A percentile compares a stretch with the other conserved stretches of the same genome.
Evolutionary conservation across 2,888 invertebrate genomes (phyloP).

Genomic region (Cataglyphis rosenhaueri): DNA sequence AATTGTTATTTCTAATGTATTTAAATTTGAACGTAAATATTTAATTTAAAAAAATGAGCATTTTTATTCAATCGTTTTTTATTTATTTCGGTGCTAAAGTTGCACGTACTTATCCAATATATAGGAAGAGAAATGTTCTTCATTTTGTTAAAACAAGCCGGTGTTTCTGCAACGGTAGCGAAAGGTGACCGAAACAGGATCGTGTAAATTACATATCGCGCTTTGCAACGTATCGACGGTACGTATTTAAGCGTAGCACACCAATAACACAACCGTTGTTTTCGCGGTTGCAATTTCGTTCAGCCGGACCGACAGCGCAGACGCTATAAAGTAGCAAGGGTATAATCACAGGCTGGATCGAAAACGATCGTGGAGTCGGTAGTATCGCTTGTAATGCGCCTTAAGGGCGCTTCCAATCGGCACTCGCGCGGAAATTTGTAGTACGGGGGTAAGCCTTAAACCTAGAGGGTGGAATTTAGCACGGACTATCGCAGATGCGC

Average conservation of each 20-base stretch:
- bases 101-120: not conserved
- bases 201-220: not conserved
- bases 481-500: constrained; percentile 68
- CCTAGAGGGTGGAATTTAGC: constrained; percentile 63
- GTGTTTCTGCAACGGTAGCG: not conserved
- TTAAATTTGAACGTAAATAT: constrained; percentile 11
- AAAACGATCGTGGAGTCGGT: constrained; percentile 67
- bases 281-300: constrained; percentile 28
- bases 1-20: not conserved
- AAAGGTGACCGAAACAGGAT: not conserved
- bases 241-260: constrained; percentile 15
- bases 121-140: not conserved
- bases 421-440: constrained; percentile 68
- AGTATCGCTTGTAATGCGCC: constrained; percentile 65
- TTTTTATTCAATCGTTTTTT: not conserved
- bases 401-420: constrained; percentile 64
- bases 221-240: constrained; percentile 21
- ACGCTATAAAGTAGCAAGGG: constrained; percentile 54
- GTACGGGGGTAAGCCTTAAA: constrained; percentile 63
- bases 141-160: constrained; percentile 12
- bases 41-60: constrained; percentile 13
- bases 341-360: constrained; percentile 46
- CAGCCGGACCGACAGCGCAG: constrained; percentile 53
- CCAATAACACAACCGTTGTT: constrained; percentile 3
- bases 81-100: constrained; percentile 5